Base-by-base conservation (phyloP, 2,113 vertebrate genomes). In the Phalacrocorax brasilianus region DNA sequence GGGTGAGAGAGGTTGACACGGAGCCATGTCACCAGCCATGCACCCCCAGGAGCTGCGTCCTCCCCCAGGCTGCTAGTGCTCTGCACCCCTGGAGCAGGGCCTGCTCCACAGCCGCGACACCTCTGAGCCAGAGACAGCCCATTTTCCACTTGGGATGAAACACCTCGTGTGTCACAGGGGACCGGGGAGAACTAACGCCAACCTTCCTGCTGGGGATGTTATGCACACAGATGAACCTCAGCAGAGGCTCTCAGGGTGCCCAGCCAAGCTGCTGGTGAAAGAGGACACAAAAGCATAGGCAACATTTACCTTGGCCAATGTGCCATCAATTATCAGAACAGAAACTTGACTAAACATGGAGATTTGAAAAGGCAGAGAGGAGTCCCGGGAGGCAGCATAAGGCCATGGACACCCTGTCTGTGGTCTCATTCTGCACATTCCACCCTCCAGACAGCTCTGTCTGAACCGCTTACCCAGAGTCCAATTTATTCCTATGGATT, bases 401-500 rank as follows among this genome's bases (percentile, higher is more conserved):
- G 65, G 77, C 83, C 42, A 38, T 7, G 61, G 82, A 53, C 82
- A 90, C 84, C 35, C 88, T 42, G 66, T 17, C 84, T 95, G 92
- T 93, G 91, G 92, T 96, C 92, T 85, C 18, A 6, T 79, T 94
- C 75, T 90, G 85, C 92, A 84, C 91, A 95, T 95, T 96, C 88
- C 88, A 82, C 71, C 76, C 92, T 91, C 66, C 20, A 87, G 89
- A 61, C 66, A 90, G 74, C 87, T 92, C 95, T 84, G 81, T 53
- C 91, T 91, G 42, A 95, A 78, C 68, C 17, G 9, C 66, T 95
- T 89, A 91, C 84, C 90, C 94, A 68, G 88, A 92, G 67, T 68
- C 45, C 88, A 95, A 95, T 96, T 97, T 94, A 93, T 95, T 96
- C 86, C 89, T 95, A 89, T 9, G 92, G 95, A 91, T 96, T 97